phyloP scores from a whole-genome alignment of 2,888 invertebrate genomes.

The Drosophila basisetae region DNA sequence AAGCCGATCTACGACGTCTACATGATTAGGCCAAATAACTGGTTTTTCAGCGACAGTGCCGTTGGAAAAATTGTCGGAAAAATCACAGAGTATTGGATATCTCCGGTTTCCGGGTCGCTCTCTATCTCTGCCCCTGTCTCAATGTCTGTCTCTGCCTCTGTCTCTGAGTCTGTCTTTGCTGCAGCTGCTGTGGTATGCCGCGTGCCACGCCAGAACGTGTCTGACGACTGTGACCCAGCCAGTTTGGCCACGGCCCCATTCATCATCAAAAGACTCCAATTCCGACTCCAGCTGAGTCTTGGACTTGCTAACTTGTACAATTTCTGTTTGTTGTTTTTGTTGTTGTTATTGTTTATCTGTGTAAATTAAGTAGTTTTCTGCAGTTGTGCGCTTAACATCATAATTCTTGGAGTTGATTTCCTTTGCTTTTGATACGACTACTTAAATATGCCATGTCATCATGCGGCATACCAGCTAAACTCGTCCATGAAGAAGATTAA shows the following conservation, averaged over 20 bases:
- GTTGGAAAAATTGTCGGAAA: slow-evolving; percentile 56
- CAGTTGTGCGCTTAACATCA: slow-evolving; percentile 70
- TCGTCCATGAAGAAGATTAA: slow-evolving; percentile 23
- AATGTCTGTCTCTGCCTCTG: neutral
- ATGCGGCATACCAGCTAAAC: slow-evolving; percentile 20
- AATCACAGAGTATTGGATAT: slow-evolving; percentile 31
- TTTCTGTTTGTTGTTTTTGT: slow-evolving; percentile 15
- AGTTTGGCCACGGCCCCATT: slow-evolving; percentile 37
- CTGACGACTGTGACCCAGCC: slow-evolving; percentile 77
- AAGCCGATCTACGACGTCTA: slow-evolving; percentile 41
- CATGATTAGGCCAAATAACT: slow-evolving; percentile 68
- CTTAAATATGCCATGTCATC: slow-evolving; percentile 68
- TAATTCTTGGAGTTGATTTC: slow-evolving; percentile 59
- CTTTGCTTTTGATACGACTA: slow-evolving; percentile 33
- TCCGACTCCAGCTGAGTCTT: slow-evolving; percentile 5
- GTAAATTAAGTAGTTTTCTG: slow-evolving; percentile 74
- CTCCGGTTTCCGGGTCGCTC: slow-evolving; percentile 2
- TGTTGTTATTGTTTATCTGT: slow-evolving; percentile 56
- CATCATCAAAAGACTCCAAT: slow-evolving; percentile 12
- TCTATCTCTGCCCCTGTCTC: slow-evolving; percentile 21
- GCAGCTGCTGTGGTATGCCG: slow-evolving; percentile 65
- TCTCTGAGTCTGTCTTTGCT: slow-evolving; percentile 3
- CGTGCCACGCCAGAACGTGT: slow-evolving; percentile 74
- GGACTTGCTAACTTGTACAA: slow-evolving; percentile 42
- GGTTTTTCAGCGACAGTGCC: slow-evolving; percentile 54